These are phyloP conservation scores for Amblyopsis hoosieri DNA, from an alignment of 2,797 vertebrate genomes.

Conservation along the genomic window DNA sequence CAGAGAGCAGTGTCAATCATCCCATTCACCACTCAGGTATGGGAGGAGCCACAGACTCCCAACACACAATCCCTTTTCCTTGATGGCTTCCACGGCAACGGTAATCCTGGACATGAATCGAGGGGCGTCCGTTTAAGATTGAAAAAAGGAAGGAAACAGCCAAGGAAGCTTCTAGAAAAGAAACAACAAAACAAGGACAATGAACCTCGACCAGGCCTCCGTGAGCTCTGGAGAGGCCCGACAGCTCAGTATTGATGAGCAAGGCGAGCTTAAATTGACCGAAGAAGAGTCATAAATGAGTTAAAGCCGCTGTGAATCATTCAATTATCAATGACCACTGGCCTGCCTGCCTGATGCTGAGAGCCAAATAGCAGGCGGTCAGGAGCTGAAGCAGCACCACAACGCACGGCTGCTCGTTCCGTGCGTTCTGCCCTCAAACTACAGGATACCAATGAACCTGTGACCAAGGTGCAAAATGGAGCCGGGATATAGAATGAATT, in stretches of 20 bases:
- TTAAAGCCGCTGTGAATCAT: slow-evolving; percentile 73
- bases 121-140: slow-evolving; percentile 64
- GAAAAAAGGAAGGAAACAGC: slow-evolving; percentile 64
- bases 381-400: background rate
- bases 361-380: slow-evolving; percentile 27
- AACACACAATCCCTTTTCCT: no score
- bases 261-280: slow-evolving; percentile 74
- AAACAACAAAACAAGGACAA: slow-evolving; percentile 17
- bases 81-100: no score
- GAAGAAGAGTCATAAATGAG: slow-evolving; percentile 76
- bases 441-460: no score
- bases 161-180: slow-evolving; percentile 25
- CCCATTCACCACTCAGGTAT: no score
- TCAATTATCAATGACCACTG: slow-evolving; percentile 72
- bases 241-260: slow-evolving; percentile 73
- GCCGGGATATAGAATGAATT: no score
- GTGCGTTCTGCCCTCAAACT: no score
- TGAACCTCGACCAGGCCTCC: slow-evolving; percentile 34
- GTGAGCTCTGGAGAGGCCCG: slow-evolving; percentile 58
- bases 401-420: no score
- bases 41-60: no score
- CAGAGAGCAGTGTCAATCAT: no score
- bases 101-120: no score
- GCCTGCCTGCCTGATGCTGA: slow-evolving; percentile 48
- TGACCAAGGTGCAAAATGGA: no score